These are phyloP conservation scores for Microctonus brassicae DNA, from an alignment of 2,888 invertebrate species.

Conservation along the genomic window DNA sequence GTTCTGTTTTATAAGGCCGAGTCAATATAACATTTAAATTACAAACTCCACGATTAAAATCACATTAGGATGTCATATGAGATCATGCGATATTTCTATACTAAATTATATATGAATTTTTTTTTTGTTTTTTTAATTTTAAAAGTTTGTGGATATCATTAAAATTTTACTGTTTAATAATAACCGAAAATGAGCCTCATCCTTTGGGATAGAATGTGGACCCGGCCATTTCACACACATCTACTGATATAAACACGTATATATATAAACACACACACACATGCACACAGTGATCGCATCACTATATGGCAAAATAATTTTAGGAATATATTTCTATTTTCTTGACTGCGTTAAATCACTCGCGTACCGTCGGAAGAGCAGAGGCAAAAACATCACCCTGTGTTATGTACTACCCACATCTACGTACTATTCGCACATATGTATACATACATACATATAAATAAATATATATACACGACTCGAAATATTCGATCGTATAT, in stretches of 20 bases:
- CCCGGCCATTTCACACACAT: no score
- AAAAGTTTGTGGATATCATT: slow-evolving; percentile 31
- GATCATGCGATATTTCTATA: slow-evolving; percentile 40
- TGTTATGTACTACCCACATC: background rate
- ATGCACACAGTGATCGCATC: no score
- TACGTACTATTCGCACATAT: background rate
- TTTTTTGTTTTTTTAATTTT: slow-evolving; percentile 29
- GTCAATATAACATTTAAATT: slow-evolving; percentile 63
- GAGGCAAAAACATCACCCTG: background rate
- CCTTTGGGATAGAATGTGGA: background rate
- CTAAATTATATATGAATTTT: slow-evolving; percentile 9
- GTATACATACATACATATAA: slow-evolving; percentile 1
- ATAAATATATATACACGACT: slow-evolving; percentile 7
- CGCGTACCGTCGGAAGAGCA: background rate
- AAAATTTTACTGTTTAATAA: slow-evolving; percentile 47
- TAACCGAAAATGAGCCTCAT: background rate
- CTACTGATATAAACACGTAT: no score
- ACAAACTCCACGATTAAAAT: slow-evolving; percentile 67
- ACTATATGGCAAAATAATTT: no score
- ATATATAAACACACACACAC: no score
- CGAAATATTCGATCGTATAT: background rate
- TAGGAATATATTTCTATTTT: background rate
- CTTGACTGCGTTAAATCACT: background rate
- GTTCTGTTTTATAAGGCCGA: slow-evolving; percentile 38
- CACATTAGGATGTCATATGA: slow-evolving; percentile 59